These are phyloP conservation scores for Drosophila ananassae DNA, from an alignment of 1,140 invertebrate species.

Conservation along the genomic window DNA sequence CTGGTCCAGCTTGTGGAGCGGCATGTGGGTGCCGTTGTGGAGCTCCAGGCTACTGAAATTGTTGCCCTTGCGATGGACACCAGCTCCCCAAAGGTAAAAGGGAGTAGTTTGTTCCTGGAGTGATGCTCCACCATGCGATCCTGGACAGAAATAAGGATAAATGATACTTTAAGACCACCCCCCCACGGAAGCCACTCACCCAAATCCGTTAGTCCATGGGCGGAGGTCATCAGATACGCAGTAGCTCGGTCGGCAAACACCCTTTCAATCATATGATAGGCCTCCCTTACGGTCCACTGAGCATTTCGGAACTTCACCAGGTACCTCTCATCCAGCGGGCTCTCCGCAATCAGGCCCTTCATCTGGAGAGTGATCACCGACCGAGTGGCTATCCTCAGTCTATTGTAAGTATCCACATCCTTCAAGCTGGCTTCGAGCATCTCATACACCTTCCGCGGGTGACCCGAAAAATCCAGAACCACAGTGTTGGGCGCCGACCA, in stretches of 20 bases:
- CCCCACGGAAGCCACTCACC: conserved; percentile 85
- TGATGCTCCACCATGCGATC: conserved; percentile 95
- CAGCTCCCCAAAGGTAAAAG: conserved; percentile 96
- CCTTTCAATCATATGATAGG: conserved; percentile 88
- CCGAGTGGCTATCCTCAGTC: conserved; percentile 84
- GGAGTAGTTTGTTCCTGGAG: conserved; percentile 95
- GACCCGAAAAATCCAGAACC: not conserved
- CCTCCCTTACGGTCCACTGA: conserved; percentile 89
- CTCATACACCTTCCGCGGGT: not conserved
- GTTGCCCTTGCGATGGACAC: conserved; percentile 85
- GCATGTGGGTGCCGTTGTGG: not conserved
- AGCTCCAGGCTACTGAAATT: conserved; percentile 2
- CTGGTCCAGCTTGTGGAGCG: conserved; percentile 89
- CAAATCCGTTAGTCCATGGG: conserved; percentile 99
- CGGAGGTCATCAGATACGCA: conserved; percentile 96
- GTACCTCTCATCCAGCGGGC: conserved; percentile 94
- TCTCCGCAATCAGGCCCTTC: conserved; percentile 95
- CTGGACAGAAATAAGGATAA: conserved; percentile 41
- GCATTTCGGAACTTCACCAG: conserved; percentile 90
- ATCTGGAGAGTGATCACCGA: conserved; percentile 96
- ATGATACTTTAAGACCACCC: not conserved
- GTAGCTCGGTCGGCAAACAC: conserved; percentile 93
- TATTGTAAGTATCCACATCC: conserved; percentile 68
- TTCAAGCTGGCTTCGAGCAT: conserved; percentile 85
- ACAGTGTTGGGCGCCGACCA: conserved; percentile 45